phyloP scores from a whole-genome alignment of 2,113 vertebrate genomes.

The Limanda limanda region DNA sequence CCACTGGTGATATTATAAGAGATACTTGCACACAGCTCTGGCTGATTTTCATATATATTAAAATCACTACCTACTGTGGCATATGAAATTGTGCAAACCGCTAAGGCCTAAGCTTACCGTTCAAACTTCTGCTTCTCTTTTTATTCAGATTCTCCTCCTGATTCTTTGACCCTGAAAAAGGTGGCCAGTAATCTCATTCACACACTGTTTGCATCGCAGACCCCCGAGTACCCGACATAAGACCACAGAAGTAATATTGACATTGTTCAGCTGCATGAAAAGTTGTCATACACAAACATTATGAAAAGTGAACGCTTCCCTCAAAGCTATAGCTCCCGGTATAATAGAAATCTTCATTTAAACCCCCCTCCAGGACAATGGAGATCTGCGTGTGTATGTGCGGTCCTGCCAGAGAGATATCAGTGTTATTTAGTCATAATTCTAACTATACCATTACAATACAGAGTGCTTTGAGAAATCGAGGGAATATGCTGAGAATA shows the following conservation, averaged over 20 bases:
- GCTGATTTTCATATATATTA: conserved; percentile 99
- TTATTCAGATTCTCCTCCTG: conserved; percentile 69
- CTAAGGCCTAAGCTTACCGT: conserved; percentile 83
- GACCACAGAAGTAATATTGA: conserved; percentile 73
- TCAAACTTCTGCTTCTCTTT: conserved; percentile 80
- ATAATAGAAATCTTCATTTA: conserved; percentile 60
- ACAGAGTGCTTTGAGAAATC: conserved; percentile 57
- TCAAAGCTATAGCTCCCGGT: conserved; percentile 38
- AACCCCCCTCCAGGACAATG: conserved; percentile 52
- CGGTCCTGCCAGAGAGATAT: conserved; percentile 47
- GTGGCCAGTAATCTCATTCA: conserved; percentile 75
- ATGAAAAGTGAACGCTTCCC: conserved; percentile 72
- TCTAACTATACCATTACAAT: conserved; percentile 59
- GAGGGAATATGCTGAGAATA: conserved; percentile 40
- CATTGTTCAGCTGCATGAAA: conserved; percentile 74
- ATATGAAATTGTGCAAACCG: conserved; percentile 87
- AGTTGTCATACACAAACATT: conserved; percentile 79
- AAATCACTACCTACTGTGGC: conserved; percentile 88
- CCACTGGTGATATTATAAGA: conserved; percentile 86
- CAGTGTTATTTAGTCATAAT: conserved; percentile 55
- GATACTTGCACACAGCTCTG: conserved; percentile 87
- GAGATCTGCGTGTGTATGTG: conserved; percentile 47
- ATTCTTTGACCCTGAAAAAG: conserved; percentile 78
- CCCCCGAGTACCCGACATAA: conserved; percentile 59
- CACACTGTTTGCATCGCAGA: conserved; percentile 67